Percentiles rank a stretch among this genome's conserved stretches.
phyloP scores from a whole-genome alignment of 2,888 invertebrate genomes.

The Ethmia dodecea region DNA sequence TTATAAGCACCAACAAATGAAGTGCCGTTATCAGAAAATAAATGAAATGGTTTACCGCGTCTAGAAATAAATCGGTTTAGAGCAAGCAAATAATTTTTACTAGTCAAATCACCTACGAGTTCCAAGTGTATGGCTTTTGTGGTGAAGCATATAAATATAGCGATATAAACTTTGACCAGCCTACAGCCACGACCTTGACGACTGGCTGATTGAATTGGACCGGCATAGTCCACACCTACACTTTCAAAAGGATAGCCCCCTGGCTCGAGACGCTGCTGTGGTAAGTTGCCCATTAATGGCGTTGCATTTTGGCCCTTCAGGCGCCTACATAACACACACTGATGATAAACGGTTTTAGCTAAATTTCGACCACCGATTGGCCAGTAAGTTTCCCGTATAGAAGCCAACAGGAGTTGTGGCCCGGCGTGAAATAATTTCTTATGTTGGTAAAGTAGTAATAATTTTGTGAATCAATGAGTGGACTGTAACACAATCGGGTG shows the following conservation, averaged over 20 bases:
- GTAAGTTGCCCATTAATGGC: conserved; percentile 22
- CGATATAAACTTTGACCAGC: not conserved
- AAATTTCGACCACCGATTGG: conserved; percentile 21
- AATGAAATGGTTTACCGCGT: not conserved
- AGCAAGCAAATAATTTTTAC: not conserved
- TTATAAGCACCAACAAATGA: conserved; percentile 7
- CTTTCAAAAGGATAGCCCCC: conserved; percentile 14
- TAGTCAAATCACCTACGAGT: not conserved
- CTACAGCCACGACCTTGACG: conserved; percentile 1
- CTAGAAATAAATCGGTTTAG: not conserved
- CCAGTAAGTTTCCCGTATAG: conserved; percentile 20
- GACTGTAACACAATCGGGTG: conserved; percentile 28
- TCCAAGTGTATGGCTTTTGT: conserved; percentile 1
- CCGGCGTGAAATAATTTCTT: conserved; percentile 20
- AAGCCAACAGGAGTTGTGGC: conserved; percentile 18
- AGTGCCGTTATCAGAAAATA: conserved; percentile 3
- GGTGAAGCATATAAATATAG: not conserved
- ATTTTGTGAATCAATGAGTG: conserved; percentile 20
- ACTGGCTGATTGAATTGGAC: conserved; percentile 14
- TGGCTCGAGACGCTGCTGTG: conserved; percentile 12
- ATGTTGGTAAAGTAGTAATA: conserved; percentile 19
- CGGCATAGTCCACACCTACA: conserved; percentile 20
- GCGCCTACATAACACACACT: not conserved
- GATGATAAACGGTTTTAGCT: conserved; percentile 5
- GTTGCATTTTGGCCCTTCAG: conserved; percentile 7